A percentile compares a stretch with the other conserved stretches of the same genome.
These are phyloP conservation scores for Grallaria varia DNA, from an alignment of 2,113 vertebrate genomes.

Conservation along the genomic window DNA sequence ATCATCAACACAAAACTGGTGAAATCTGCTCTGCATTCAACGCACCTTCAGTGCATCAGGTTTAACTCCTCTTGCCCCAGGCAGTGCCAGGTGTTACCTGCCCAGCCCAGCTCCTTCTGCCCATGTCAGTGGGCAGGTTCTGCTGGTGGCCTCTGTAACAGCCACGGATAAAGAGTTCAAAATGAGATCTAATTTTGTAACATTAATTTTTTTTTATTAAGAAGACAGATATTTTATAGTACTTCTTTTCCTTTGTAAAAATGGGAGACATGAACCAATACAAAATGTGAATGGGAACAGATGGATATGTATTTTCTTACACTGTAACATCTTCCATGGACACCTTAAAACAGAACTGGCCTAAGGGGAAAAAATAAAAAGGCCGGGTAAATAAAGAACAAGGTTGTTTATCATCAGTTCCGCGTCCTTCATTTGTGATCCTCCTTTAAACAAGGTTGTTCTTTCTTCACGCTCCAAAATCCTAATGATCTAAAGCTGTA, in stretches of 20 bases:
- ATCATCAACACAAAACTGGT: background rate
- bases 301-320: constrained; percentile 80
- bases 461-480: constrained; percentile 79
- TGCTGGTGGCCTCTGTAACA: accelerated
- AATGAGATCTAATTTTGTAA: constrained; percentile 70
- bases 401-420: constrained; percentile 78
- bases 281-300: constrained; percentile 82
- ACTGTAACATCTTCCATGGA: constrained; percentile 79
- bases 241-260: constrained; percentile 86
- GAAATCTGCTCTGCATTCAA: background rate
- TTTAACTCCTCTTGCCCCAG: background rate
- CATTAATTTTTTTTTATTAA: constrained; percentile 86
- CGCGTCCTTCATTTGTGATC: constrained; percentile 64
- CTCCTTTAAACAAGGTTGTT: constrained; percentile 80
- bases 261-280: constrained; percentile 86
- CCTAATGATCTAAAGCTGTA: constrained; percentile 81
- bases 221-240: constrained; percentile 87
- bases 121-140: background rate
- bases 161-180: constrained; percentile 17
- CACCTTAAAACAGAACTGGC: constrained; percentile 81
- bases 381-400: constrained; percentile 80
- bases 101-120: background rate
- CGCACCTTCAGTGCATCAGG: background rate
- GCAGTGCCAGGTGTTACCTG: background rate
- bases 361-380: constrained; percentile 72